These are phyloP conservation scores for Tetragnatha versicolor DNA, from an alignment of 1,140 invertebrate genomes.

Conservation along the genomic window DNA sequence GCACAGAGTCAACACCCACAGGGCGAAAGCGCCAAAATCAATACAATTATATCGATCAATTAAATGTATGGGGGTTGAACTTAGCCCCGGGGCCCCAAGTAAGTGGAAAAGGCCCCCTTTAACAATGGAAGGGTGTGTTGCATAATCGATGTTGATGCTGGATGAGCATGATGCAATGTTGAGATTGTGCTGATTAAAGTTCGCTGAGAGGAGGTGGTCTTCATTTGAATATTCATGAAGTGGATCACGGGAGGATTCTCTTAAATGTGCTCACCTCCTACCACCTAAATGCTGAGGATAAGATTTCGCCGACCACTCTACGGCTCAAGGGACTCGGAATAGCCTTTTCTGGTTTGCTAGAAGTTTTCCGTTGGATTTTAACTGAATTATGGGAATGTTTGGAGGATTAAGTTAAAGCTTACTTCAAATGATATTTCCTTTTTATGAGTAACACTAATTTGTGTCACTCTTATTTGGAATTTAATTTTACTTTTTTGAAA, in stretches of 20 bases:
- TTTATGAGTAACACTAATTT: too few relatives aligned
- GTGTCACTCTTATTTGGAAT: too few relatives aligned
- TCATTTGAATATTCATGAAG: conserved; percentile 26
- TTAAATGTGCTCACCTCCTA: too few relatives aligned
- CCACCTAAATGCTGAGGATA: too few relatives aligned
- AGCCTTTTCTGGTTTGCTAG: too few relatives aligned
- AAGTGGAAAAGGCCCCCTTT: not conserved
- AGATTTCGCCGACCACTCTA: too few relatives aligned
- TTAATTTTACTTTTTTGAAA: too few relatives aligned
- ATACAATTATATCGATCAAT: conserved; percentile 43
- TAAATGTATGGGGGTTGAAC: not conserved
- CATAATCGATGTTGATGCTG: conserved; percentile 2
- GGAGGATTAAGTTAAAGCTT: too few relatives aligned
- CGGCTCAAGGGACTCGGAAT: too few relatives aligned
- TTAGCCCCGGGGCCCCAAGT: not conserved
- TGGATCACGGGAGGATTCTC: not conserved
- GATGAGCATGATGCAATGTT: conserved; percentile 16
- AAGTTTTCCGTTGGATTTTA: too few relatives aligned
- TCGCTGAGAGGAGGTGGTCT: not conserved
- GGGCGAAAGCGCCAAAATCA: conserved; percentile 28
- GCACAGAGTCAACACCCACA: conserved; percentile 19
- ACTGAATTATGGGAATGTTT: too few relatives aligned
- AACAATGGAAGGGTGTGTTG: not conserved
- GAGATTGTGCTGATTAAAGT: conserved; percentile 19
- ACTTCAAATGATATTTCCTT: too few relatives aligned